A percentile compares a stretch with the other conserved stretches of the same genome.
Conservation (phyloP, 2,797 vertebrate species). For the Aselliscus stoliczkanus region DNA sequence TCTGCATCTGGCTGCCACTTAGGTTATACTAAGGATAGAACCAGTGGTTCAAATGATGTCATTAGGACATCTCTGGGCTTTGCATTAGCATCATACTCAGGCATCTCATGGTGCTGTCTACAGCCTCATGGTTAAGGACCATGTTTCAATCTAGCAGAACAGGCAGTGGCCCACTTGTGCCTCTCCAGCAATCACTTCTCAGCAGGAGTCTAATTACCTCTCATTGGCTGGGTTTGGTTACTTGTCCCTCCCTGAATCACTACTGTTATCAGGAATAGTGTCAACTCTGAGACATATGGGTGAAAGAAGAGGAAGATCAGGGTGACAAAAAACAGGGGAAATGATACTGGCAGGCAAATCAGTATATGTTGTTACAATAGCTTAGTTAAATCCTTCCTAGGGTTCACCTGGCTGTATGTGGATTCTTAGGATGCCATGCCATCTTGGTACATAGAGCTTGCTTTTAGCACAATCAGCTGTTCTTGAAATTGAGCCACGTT, state of each 20-base stretch:
- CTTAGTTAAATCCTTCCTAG: neutral
- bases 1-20: neutral
- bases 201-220: neutral
- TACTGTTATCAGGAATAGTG: neutral
- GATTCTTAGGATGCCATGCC: neutral
- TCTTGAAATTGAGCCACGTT: neutral
- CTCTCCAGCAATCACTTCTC: neutral
- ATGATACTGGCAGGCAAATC: neutral
- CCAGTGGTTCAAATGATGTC: neutral
- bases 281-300: neutral
- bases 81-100: neutral
- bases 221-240: neutral
- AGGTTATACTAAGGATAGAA: neutral
- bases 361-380: too few species aligned
- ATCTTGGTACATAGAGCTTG: neutral
- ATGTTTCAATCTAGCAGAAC: neutral
- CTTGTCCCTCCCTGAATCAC: neutral
- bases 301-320: neutral
- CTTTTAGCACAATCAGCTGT: neutral
- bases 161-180: neutral
- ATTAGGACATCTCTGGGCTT: neutral
- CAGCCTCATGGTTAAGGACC: neutral
- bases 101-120: neutral
- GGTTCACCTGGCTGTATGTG: neutral
- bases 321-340: neutral